Base-by-base conservation (phyloP, 2,113 vertebrate species). In the Machaerirhynchus nigripectus region DNA sequence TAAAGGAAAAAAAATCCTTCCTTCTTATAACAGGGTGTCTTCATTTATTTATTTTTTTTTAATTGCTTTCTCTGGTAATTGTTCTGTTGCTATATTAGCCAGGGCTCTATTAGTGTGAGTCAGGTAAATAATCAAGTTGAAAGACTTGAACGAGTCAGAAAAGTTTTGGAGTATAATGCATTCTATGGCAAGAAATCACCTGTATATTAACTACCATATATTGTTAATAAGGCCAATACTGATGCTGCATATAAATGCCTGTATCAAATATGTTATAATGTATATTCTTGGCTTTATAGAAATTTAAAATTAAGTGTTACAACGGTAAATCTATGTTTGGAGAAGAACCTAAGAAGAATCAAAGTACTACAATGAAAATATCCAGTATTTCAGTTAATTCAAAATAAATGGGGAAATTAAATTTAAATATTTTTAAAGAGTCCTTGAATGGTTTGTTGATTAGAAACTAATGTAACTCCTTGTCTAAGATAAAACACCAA, bases 391-490 rank as follows among this genome's bases (percentile, higher is more conserved):
- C 93, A 97, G 95, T 98, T 98, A 98, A 97, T 98, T 97, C 90
- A 96, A 97, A 98, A 96, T 98, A 98, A 98, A 98, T 97, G 92
- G 90, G 97, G 93, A 97, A 98, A 97, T 98, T 98, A 97, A 98
- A 96, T 96, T 97, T 97, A 97, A 98, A 95, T 94, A 98, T 97
- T 97, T 97, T 98, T 98, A 97, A 97, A 98, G 98, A 97, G 97
- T 96, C 94, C 98, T 98, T 98, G 97, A 98, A 98, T 98, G 98
- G 98, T 97, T 98, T 98, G 98, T 98, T 98, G 98, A 98, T 98
- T 98, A 98, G 98, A 98, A 98, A 98, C 97, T 97, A 98, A 98
- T 98, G 96, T 97, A 98, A 98, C 97, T 98, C 97, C 98, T 97
- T 96, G 97, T 98, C 97, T 97, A 97, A 97, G 97, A 98, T 98